These are phyloP conservation scores for Aphodius granarius DNA, from an alignment of 2,888 invertebrate species.

Conservation along the genomic window DNA sequence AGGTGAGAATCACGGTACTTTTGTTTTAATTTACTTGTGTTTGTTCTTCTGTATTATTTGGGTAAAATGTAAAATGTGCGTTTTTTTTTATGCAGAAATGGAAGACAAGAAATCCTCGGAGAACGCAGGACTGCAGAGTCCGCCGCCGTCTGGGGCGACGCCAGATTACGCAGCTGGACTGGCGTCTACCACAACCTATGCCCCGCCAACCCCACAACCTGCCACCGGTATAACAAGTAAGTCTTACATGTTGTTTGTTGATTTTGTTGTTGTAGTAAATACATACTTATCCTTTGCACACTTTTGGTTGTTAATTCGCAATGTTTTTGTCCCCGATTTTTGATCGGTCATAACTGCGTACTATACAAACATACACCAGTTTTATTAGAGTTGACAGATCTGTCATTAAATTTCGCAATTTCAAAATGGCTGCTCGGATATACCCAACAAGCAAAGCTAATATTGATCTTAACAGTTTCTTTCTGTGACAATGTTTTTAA, in stretches of 20 bases:
- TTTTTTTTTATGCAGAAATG: constrained; percentile 53
- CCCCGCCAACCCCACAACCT: constrained; percentile 51
- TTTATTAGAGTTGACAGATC: too few relatives aligned
- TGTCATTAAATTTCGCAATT: too few relatives aligned
- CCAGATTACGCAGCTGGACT: constrained; percentile 86
- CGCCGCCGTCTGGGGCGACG: constrained; percentile 55
- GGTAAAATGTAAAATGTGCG: constrained; percentile 1
- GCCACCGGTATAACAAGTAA: constrained; percentile 43
- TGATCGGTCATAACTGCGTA: too few relatives aligned
- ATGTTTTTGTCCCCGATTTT: too few relatives aligned
- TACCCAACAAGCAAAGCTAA: too few relatives aligned
- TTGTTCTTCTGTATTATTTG: constrained; percentile 7
- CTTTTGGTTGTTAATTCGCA: too few relatives aligned
- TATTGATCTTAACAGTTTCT: too few relatives aligned
- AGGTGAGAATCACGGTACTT: constrained; percentile 53
- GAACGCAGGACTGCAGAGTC: constrained; percentile 46
- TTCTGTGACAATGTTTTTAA: too few relatives aligned
- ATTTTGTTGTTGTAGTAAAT: neutral
- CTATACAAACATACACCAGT: too few relatives aligned
- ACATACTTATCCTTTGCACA: neutral
- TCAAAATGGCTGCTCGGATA: too few relatives aligned
- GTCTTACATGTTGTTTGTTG: constrained; percentile 12
- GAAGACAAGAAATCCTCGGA: constrained; percentile 68
- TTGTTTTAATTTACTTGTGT: too few relatives aligned
- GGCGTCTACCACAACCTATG: constrained; percentile 59